phyloP scores from a whole-genome alignment of 30 jellyfish, hydroid and myxozoan genomes.

The Nemopilema nomurai region DNA sequence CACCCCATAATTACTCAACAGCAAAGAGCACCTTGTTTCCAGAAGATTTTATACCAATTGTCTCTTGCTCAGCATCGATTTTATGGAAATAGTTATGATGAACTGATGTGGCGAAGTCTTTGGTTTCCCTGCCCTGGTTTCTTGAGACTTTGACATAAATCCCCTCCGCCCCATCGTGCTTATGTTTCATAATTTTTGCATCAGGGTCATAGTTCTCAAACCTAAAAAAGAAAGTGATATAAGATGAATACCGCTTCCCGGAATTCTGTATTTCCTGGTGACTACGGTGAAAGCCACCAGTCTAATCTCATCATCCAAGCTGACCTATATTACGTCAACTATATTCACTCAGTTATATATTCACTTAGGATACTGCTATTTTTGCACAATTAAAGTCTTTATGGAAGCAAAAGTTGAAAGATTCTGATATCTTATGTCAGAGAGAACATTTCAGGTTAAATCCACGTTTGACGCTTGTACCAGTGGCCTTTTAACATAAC shows the following conservation, averaged over 20 bases:
- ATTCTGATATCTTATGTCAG: too few species aligned
- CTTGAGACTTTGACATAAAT: conserved; percentile 29
- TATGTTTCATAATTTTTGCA: conserved; percentile 40
- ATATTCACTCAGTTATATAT: background rate
- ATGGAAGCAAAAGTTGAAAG: too few species aligned
- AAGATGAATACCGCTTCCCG: background rate
- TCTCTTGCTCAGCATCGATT: conserved; percentile 42
- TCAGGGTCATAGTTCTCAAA: conserved; percentile 25
- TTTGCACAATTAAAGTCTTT: too few species aligned
- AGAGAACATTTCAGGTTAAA: too few species aligned
- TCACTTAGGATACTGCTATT: too few species aligned
- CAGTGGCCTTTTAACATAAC: too few species aligned
- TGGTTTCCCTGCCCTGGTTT: conserved; percentile 22
- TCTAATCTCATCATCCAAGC: too few species aligned
- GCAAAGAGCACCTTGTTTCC: conserved; percentile 37
- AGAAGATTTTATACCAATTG: conserved; percentile 35
- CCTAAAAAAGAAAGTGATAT: background rate
- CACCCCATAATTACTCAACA: too few species aligned
- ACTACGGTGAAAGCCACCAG: background rate
- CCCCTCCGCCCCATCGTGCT: conserved; percentile 45
- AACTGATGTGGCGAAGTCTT: conserved; percentile 19
- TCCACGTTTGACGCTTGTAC: too few species aligned
- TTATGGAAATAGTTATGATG: conserved; percentile 26
- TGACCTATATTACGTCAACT: background rate
- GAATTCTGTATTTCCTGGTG: background rate